Evolutionary conservation across 2,888 invertebrate genomes (phyloP), one percentile per base, ranked within the genome.

Genomic region (Drosophila setosimentum): DNA sequence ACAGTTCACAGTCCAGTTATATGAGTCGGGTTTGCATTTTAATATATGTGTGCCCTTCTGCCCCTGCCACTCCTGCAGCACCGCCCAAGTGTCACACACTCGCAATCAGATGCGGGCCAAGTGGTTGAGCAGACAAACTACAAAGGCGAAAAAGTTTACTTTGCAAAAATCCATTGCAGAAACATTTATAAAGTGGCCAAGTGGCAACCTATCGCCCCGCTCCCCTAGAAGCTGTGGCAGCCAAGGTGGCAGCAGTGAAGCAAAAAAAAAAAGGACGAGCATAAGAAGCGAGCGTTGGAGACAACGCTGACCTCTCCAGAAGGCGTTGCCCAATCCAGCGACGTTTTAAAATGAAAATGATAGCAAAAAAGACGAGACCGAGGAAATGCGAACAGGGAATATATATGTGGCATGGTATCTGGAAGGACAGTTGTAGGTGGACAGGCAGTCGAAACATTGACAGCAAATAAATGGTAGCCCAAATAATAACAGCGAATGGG

Each of bases 401-500:
- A 45, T 21, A 18, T 40, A n/a, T 65, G 62, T 65, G 62, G 65
- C 53, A 35, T 35, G 35, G 35, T 6, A 6, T 13, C 49, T 68
- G 69, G 32, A 2, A 3, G 30, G 54, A 40, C 40, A 57, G 40
- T 21, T 11, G 57, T 16, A 61, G 66, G 57, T 57, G 74, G 81
- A 66, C 65, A 68, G 71, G 65, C 64, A 77, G 80, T 65, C 68
- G 85, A 75, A 87, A 82, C 91, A 91, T 89, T 91, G 89, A 91
- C 91, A 90, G 89, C 87, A 89, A 91, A 91, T 90, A 89, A 89
- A 91, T 89, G 87, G 85, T 77, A 91, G 82, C 84, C 88, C 89
- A 90, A 91, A 91, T 89, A 89, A 89, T 90, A 90, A 91, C 91
- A 91, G 81, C 90, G 82, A 92, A 91, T 82, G 77, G 87, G 90